A percentile compares a stretch with the other conserved stretches of the same genome.
Evolutionary conservation across 2,113 vertebrate species (phyloP).

Genomic region (Ailurus styani): DNA sequence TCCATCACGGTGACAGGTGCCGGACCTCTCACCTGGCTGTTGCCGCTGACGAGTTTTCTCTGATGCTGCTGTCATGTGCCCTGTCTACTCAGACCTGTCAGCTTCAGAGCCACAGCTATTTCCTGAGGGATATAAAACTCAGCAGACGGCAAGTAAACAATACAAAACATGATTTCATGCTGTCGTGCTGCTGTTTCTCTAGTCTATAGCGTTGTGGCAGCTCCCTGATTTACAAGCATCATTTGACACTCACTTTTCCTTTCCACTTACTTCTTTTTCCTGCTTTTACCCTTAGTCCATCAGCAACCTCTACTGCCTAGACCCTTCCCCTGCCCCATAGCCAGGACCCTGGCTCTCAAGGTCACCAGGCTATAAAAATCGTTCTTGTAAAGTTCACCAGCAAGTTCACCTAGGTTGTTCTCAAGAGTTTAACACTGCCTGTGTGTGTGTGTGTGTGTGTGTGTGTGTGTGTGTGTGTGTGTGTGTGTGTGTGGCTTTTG

Average conservation of each 20-base stretch:
- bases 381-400: background rate
- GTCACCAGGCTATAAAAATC: background rate
- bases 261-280: background rate
- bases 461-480: background rate
- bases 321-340: fast-evolving
- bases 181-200: background rate
- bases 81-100: background rate
- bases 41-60: background rate
- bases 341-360: background rate
- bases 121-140: conserved; percentile 56
- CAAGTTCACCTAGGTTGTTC: background rate
- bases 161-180: conserved; percentile 32
- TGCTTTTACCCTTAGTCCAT: background rate
- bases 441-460: background rate
- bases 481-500: background rate
- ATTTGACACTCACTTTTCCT: background rate
- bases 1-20: background rate
- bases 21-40: background rate
- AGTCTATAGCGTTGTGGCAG: background rate
- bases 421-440: background rate
- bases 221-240: background rate
- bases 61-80: background rate
- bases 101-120: conserved; percentile 43
- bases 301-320: background rate
- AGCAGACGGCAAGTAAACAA: conserved; percentile 56